Evolutionary conservation across 2,797 vertebrate species (phyloP), one percentile per base, ranked within the genome.

Genomic region (Ctenosaura bakeri): DNA sequence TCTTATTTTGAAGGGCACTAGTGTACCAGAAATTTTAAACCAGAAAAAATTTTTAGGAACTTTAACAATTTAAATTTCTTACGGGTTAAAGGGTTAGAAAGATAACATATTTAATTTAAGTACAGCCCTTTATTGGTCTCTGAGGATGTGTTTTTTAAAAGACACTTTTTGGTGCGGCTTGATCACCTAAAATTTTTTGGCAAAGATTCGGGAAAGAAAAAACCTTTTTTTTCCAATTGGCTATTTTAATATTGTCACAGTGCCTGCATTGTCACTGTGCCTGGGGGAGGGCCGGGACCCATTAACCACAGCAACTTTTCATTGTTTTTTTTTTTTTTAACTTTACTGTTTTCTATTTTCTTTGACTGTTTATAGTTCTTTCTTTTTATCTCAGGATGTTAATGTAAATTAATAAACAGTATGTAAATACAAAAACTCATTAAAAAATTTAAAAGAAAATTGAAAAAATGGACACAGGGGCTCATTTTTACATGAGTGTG

Each of bases 321-420:
- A 24, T 71, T 52, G 54, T 71, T 69, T 81, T 73, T n/a, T 2
- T n/a, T 71, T 62, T 73, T 46, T 22, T 59, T 80, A 59, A 35
- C 52, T 86, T 64, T 22, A 6, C 1, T 24, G 6, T n/a, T 14
- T 54, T 77, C 56, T 54, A 76, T n/a, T 38, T 52, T 50, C 59
- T 66, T 86, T 52, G 86, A 90, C 87, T 95, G 93, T 95, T 95
- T 95, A 95, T 91, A 84, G 80, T 94, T 42, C 81, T 95, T 91
- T 94, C 93, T 90, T 85, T 97, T 69, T 96, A 96, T 93, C 97
- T 97, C 97, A 97, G 96, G 96, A 97, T 92, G 96, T 93, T 95
- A 88, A 76, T 95, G 90, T 93, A 95, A 88, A 89, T 90, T 83
- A 59, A n/a, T 90, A 97, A 86, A 66, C 94, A 54, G 90, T 46